Evolutionary conservation across 2,113 vertebrate species (phyloP), one percentile per base, ranked within the genome.

Genomic region (Dicentrarchus labrax): DNA sequence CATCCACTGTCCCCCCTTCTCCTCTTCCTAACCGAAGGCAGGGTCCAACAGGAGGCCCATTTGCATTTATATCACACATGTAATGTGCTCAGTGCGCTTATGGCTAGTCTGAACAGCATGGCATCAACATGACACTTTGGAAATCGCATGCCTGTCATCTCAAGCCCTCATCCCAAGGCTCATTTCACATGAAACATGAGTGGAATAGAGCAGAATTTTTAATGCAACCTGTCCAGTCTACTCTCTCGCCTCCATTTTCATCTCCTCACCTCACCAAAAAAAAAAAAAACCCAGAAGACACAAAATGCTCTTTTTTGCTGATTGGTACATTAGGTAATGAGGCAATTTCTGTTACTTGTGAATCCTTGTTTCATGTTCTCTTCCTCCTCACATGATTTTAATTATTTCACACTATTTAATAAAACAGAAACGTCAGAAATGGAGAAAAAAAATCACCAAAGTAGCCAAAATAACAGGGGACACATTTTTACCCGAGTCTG

Each of bases 61-160:
- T 93, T 94, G 92, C 93, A 93, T 94, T 92, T 92, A 93, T 90
- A 94, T 94, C 90, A 83, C 89, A 89, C 64, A 39, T 81, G 87
- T 90, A 84, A 92, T 90, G 87, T 89, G 72, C 84, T 82, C 87
- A 66, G 54, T 43, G 77, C 89, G 80, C 80, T 79, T 80, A 83
- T 48, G 61, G 79, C 76, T 0, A 53, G 61, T 74, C 71, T 75
- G 81, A 91, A 60, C 86, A 80, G 86, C 85, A 71, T 71, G 89
- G 76, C 65, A 79, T 92, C 86, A 77, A 88, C 90, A 75, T 81
- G 89, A 84, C 89, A 91, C 87, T 88, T 90, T 82, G 74, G 89
- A 86, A 89, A 86, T 78, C 78, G 36, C 79, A 61, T 5, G 68
- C 87, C 85, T 82, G 85, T 93, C 91, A 89, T 89, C 85, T 83